These are phyloP conservation scores for Aurelia aurita DNA, from an alignment of 30 jellyfish, hydroid and myxozoan genomes.

Conservation along the genomic window DNA sequence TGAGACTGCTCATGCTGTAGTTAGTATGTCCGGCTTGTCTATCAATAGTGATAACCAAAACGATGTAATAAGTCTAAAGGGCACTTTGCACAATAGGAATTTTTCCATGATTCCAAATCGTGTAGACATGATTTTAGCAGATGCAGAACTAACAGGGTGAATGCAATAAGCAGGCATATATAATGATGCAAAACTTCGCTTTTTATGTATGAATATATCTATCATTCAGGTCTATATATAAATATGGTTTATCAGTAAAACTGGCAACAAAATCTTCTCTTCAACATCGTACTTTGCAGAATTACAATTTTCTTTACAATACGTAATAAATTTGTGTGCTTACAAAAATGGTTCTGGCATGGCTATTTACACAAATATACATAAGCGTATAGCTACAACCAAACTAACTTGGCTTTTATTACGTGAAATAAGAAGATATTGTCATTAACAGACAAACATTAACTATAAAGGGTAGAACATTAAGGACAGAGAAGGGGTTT, in stretches of 20 bases:
- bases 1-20: no score
- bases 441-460: no score
- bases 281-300: constrained; percentile 70
- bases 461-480: no score
- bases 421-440: no score
- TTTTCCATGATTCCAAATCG: no score
- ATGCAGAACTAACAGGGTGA: no score
- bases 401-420: neutral
- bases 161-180: neutral
- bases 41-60: no score
- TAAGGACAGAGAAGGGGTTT: no score
- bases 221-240: constrained; percentile 76
- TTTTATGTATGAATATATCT: constrained; percentile 68
- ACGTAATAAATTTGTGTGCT: constrained; percentile 76
- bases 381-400: constrained; percentile 3
- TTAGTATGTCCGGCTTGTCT: no score
- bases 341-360: constrained; percentile 62
- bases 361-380: constrained; percentile 60
- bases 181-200: neutral
- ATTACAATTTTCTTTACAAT: constrained; percentile 55
- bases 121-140: no score
- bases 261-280: constrained; percentile 74
- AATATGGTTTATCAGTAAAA: constrained; percentile 77
- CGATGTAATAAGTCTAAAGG: no score
- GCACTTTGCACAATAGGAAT: no score